Percentiles rank a stretch among this genome's conserved stretches.
phyloP scores from a whole-genome alignment of 2,888 invertebrate species.

The Amphipoea lucens region DNA sequence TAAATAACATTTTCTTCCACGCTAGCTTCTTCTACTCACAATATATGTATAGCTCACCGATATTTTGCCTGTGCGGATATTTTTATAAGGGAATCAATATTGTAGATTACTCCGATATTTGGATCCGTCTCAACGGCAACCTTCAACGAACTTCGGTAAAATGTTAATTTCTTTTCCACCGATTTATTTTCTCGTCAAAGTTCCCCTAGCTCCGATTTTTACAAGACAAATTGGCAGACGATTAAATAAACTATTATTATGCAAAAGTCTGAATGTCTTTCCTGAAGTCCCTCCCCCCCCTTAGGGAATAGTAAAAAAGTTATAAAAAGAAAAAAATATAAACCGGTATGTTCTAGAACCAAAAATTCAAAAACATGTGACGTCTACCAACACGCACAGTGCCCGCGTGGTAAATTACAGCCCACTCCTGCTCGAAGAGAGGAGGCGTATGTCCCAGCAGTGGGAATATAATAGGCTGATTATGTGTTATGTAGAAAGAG shows the following conservation, averaged over 20 bases:
- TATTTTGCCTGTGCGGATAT: conserved; percentile 35
- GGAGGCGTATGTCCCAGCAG: too few species aligned
- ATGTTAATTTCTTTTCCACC: conserved; percentile 39
- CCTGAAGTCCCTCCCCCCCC: not conserved
- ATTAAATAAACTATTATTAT: conserved; percentile 36
- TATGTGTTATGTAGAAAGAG: not conserved
- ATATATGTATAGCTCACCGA: conserved; percentile 22
- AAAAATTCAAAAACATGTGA: not conserved
- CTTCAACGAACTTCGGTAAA: conserved; percentile 34
- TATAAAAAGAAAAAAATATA: too few species aligned
- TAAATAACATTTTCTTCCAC: conserved; percentile 40
- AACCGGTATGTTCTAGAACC: not conserved
- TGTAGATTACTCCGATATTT: conserved; percentile 26
- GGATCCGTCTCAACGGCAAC: conserved; percentile 21
- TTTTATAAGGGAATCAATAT: conserved; percentile 34
- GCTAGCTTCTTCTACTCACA: conserved; percentile 32
- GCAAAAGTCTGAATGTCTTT: conserved; percentile 23
- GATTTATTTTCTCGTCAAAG: conserved; percentile 25
- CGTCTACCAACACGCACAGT: too few species aligned
- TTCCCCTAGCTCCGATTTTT: conserved; percentile 11
- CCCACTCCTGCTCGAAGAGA: too few species aligned
- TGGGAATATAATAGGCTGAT: too few species aligned
- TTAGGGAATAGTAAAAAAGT: not conserved
- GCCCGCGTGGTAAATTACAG: too few species aligned
- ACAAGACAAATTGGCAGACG: conserved; percentile 9